A percentile compares a stretch with the other conserved stretches of the same genome.
phyloP scores from a whole-genome alignment of 1,140 invertebrate genomes.

The Zaprionus nigranus region DNA sequence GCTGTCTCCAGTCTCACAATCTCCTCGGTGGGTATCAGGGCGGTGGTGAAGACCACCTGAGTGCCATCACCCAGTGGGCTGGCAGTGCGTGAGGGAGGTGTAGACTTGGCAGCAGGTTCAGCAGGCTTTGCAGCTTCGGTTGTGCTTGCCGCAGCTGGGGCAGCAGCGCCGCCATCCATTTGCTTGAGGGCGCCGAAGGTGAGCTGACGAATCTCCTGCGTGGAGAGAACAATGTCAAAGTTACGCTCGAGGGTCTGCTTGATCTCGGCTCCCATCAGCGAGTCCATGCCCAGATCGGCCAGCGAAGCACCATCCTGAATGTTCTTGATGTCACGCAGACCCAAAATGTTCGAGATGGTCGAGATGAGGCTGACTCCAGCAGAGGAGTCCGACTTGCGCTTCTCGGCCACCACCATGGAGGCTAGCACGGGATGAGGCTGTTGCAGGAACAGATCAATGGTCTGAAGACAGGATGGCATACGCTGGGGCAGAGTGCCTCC shows the following conservation, averaged over 20 bases:
- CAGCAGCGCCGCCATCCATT: conserved; percentile 85
- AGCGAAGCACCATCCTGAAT: conserved; percentile 91
- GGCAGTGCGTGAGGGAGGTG: conserved; percentile 47
- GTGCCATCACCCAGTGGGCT: conserved; percentile 79
- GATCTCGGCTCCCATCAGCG: conserved; percentile 98
- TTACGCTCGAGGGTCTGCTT: conserved; percentile 97
- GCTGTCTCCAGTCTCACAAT: conserved; percentile 87
- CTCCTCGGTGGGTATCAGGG: conserved; percentile 88
- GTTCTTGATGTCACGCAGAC: conserved; percentile 91
- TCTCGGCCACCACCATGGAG: conserved; percentile 92
- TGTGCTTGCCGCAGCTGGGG: conserved; percentile 44
- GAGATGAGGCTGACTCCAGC: conserved; percentile 87
- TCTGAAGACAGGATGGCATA: conserved; percentile 93
- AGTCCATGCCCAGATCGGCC: conserved; percentile 98
- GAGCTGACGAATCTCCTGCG: conserved; percentile 94
- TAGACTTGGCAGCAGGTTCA: conserved; percentile 52
- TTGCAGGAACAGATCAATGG: conserved; percentile 95
- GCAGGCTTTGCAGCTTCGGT: conserved; percentile 47
- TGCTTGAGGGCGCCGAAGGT: conserved; percentile 90
- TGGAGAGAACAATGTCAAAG: conserved; percentile 94
- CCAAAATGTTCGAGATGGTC: conserved; percentile 93
- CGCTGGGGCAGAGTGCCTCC: conserved; percentile 97
- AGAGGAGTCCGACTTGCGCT: conserved; percentile 86
- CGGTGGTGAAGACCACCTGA: conserved; percentile 85
- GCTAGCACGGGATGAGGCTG: conserved; percentile 94